Evolutionary conservation across 30 jellyfish, hydroid and myxozoan genomes (phyloP).

Genomic region (Sanderia malayensis): DNA sequence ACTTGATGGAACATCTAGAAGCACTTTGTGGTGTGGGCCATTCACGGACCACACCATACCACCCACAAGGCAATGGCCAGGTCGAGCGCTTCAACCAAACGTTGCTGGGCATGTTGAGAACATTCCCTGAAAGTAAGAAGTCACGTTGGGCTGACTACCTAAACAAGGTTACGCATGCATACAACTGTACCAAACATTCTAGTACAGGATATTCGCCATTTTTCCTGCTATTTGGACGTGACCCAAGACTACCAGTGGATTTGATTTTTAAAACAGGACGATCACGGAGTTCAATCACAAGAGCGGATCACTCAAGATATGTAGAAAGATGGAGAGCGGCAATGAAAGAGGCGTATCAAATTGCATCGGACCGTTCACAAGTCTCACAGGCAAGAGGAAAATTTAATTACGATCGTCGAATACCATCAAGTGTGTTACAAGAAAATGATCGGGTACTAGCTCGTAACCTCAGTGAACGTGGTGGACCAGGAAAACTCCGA

Average conservation of each 20-base stretch:
- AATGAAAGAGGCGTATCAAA: constrained; percentile 18
- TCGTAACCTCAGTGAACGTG: constrained; percentile 20
- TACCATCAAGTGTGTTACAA: constrained; percentile 11
- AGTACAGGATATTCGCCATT: constrained; percentile 17
- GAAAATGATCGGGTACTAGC: constrained; percentile 16
- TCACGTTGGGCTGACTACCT: constrained; percentile 25
- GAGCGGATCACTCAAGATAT: neutral
- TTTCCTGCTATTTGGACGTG: constrained; percentile 7
- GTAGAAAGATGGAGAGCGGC: constrained; percentile 24
- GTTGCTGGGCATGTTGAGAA: constrained; percentile 8
- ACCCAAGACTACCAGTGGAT: constrained; percentile 18
- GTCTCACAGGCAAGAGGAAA: constrained; percentile 26
- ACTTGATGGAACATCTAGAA: constrained; percentile 22
- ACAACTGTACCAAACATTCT: constrained; percentile 12
- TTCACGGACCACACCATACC: constrained; percentile 6
- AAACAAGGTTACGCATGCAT: constrained; percentile 13
- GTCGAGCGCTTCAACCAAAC: neutral
- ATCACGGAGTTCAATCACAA: neutral
- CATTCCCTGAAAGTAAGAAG: constrained; percentile 29
- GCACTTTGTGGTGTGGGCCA: constrained; percentile 7
- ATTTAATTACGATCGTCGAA: neutral
- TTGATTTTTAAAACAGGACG: constrained; percentile 2
- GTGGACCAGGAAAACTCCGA: constrained; percentile 25
- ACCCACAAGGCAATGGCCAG: constrained; percentile 5
- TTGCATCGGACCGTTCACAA: constrained; percentile 20